Base-by-base conservation (phyloP, 2,888 invertebrate genomes). In the Pollenia amentaria region DNA sequence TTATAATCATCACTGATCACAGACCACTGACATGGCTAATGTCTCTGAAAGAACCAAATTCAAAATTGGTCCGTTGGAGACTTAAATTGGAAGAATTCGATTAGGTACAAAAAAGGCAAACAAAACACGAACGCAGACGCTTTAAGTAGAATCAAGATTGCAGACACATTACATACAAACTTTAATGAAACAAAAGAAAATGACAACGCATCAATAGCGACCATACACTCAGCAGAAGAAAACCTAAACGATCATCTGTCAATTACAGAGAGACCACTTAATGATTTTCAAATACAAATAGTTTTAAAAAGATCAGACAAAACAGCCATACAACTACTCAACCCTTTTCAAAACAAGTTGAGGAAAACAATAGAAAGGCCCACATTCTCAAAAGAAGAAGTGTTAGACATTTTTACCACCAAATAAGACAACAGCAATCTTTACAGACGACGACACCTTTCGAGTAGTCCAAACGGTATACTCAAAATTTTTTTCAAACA, bases 71-170 rank as follows among this genome's bases (percentile, higher is more conserved):
- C 21, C 62, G 53, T 9, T 76, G 64, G 53, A 51, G 76, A 48
- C 64, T 76, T 6, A 65, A 76, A 12, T 51, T 76, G 42, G 64
- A 51, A 6, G 76, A 76, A 65, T 76, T 76, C 7, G 64, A 76
- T 14, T 65, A 64, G 8, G 14, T 76, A 64, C 8, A 77, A 77
- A 21, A 65, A 65, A 14, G 65, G 65, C 10, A 44, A 62, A 62
- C n/a, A 42, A 62, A 14, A 6, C 51, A 16, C 51, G 9, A 51
- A n/a, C 16, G 16, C 51, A 16, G 51, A 51, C 10, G 16, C 51
- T 6, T 51, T 51, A 51, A 16, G 51, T 16, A n/a, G 51, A 29
- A 29, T 29, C 29, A 29, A 12, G 16, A 51, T 51, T 2, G 8
- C 51, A 16, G 51, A 51, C 51, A 1, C 51, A 51, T 2, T 51